These are phyloP conservation scores for Brachionus calyciflorus DNA, from an alignment of 1,140 invertebrate species.

Conservation along the genomic window DNA sequence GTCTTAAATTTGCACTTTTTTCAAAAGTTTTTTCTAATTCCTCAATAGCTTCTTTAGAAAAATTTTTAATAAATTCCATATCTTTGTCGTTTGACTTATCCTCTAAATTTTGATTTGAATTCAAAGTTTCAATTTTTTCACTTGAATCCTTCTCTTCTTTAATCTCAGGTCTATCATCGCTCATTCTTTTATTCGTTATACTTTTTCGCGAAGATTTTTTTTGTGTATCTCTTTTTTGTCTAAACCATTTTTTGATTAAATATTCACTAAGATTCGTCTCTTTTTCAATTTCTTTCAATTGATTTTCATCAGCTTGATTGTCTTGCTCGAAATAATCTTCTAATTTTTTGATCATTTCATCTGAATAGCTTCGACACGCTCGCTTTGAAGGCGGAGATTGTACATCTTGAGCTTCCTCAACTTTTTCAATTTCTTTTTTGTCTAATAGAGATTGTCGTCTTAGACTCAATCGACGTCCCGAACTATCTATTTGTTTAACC, in stretches of 20 bases:
- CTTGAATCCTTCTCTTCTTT: slow-evolving; percentile 1
- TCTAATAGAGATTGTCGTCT: not conserved
- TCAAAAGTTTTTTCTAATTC: slow-evolving; percentile 26
- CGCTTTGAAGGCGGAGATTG: slow-evolving; percentile 2
- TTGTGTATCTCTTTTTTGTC: not conserved
- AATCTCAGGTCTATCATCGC: not conserved
- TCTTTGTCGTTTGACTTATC: not conserved
- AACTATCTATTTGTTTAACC: not conserved
- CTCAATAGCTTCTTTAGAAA: not conserved
- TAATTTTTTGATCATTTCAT: slow-evolving; percentile 2
- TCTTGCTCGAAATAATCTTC: not conserved
- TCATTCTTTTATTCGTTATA: slow-evolving; percentile 7
- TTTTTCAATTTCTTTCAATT: not conserved
- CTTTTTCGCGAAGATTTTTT: not conserved
- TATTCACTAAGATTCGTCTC: slow-evolving; percentile 10
- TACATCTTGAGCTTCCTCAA: not conserved
- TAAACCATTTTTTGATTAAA: slow-evolving; percentile 29
- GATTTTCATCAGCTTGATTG: not conserved
- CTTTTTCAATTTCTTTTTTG: not conserved
- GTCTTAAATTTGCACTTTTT: not conserved
- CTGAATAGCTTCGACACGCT: not conserved
- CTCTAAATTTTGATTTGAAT: not conserved
- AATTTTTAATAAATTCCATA: not conserved
- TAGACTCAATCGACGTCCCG: not conserved
- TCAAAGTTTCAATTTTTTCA: slow-evolving; percentile 1